phyloP scores from a whole-genome alignment of 2,888 invertebrate genomes.

The Amphimallon solstitiale region DNA sequence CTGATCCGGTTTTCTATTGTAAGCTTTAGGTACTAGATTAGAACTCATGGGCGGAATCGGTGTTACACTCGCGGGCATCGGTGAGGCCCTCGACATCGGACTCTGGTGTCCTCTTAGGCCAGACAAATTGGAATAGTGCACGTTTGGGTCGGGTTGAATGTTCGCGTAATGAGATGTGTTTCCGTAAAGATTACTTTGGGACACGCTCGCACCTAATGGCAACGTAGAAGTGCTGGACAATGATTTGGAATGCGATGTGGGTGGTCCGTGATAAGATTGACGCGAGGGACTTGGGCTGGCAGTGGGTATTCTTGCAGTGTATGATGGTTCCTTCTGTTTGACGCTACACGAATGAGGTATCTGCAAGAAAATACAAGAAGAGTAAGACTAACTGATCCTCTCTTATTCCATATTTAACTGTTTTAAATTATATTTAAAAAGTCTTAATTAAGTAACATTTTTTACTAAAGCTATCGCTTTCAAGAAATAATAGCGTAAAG shows the following conservation, averaged over 20 bases:
- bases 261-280: conserved; percentile 57
- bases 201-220: conserved; percentile 44
- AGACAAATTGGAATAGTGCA: conserved; percentile 27
- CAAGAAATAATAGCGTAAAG: no score
- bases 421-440: no score
- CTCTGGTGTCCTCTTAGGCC: conserved; percentile 8
- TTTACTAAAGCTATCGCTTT: no score
- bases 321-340: conserved; percentile 78
- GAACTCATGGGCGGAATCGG: conserved; percentile 23
- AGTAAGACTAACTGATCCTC: no score
- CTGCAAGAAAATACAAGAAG: conserved; percentile 57
- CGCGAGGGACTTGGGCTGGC: conserved; percentile 22
- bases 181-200: conserved; percentile 41
- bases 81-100: not conserved
- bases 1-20: conserved; percentile 54
- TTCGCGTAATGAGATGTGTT: conserved; percentile 47
- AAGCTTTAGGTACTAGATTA: conserved; percentile 47
- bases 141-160: conserved; percentile 50
- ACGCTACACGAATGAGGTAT: conserved; percentile 82
- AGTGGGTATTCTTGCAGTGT: conserved; percentile 72
- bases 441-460: no score
- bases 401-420: no score
- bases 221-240: conserved; percentile 51
- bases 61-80: not conserved
- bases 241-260: conserved; percentile 52